A percentile compares a stretch with the other conserved stretches of the same genome.
Conservation (phyloP, 2,888 invertebrate species). For the Erebia aethiops region DNA sequence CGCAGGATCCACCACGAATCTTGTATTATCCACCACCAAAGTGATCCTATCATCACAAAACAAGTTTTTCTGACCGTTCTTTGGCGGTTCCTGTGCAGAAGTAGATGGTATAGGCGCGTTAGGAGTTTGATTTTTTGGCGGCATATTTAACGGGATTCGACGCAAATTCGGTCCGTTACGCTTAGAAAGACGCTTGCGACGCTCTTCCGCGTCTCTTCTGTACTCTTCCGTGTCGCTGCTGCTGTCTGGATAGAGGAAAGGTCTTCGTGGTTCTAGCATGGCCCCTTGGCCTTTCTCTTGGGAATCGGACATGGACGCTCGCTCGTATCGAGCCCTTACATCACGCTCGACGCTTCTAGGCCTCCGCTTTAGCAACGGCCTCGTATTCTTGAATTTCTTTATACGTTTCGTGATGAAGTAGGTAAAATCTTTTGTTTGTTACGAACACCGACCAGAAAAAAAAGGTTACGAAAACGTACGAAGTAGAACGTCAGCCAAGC, state of each 20-base stretch:
- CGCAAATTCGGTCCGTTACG: conserved; percentile 66
- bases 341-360: conserved; percentile 60
- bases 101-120: conserved; percentile 66
- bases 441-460: no score
- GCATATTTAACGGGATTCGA: conserved; percentile 58
- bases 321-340: conserved; percentile 72
- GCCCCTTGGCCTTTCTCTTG: conserved; percentile 48
- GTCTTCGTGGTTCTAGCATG: conserved; percentile 61
- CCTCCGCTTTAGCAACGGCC: conserved; percentile 29
- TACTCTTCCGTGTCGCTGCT: conserved; percentile 95
- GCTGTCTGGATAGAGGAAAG: conserved; percentile 84
- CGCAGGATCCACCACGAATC: conserved; percentile 94
- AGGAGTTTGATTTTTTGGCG: conserved; percentile 66
- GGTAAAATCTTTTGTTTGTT: conserved; percentile 30
- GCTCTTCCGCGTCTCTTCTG: conserved; percentile 86
- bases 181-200: conserved; percentile 81
- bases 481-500: not conserved
- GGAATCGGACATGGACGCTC: conserved; percentile 71
- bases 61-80: conserved; percentile 63
- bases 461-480: conserved; percentile 22
- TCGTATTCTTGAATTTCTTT: conserved; percentile 1
- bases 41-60: conserved; percentile 91
- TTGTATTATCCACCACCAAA: conserved; percentile 97
- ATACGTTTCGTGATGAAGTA: conserved; percentile 35
- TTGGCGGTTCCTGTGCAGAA: conserved; percentile 61